phyloP scores from a whole-genome alignment of 2,113 vertebrate species.

The Cephalopholis sonnerati region DNA sequence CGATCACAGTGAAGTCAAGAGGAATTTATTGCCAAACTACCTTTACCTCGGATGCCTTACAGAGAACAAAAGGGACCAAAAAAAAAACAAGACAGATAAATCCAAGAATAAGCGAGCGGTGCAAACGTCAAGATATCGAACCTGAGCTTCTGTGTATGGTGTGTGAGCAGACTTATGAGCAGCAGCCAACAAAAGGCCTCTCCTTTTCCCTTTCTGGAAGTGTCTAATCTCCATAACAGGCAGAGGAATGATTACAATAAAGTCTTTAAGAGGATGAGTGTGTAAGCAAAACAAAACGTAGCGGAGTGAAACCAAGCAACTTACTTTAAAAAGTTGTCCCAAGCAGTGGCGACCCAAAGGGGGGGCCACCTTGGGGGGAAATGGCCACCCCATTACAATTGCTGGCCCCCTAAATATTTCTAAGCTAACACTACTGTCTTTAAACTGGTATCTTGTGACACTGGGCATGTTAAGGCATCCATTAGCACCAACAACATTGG shows the following conservation, averaged over 20 bases:
- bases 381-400: too few species aligned
- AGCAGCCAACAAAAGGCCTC: slow-evolving; percentile 28
- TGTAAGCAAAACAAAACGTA: slow-evolving; percentile 31
- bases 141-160: background rate
- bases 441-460: too few species aligned
- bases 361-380: too few species aligned
- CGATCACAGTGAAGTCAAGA: slow-evolving; percentile 6
- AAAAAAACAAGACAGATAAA: slow-evolving; percentile 6
- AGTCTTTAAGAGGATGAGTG: slow-evolving; percentile 52
- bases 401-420: too few species aligned
- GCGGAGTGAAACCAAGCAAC: slow-evolving; percentile 13
- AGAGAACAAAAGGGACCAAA: background rate
- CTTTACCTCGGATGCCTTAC: background rate
- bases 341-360: too few species aligned
- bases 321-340: background rate
- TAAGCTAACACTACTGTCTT: too few species aligned
- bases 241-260: slow-evolving; percentile 10
- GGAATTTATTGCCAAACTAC: background rate
- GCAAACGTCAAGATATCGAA: background rate
- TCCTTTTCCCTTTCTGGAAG: slow-evolving; percentile 26
- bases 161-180: slow-evolving; percentile 28
- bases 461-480: too few species aligned
- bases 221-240: slow-evolving; percentile 38
- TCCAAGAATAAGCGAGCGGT: background rate
- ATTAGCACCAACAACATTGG: too few species aligned